phyloP scores from a whole-genome alignment of 2,797 vertebrate genomes.

The Pipistrellus kuhlii region DNA sequence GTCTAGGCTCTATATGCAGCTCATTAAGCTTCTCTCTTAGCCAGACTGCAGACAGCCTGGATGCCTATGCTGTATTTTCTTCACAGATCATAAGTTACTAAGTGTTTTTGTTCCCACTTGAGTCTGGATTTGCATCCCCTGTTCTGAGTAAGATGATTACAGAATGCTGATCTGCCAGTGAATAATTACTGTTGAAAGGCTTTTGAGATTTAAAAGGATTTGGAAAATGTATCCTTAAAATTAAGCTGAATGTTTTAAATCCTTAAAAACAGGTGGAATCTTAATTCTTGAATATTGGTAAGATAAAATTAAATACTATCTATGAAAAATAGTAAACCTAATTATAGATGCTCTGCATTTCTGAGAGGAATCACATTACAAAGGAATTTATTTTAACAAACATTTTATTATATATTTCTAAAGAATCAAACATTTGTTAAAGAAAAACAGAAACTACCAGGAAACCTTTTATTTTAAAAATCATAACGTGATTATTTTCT shows the following conservation, averaged over 20 bases:
- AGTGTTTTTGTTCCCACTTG: conserved; percentile 58
- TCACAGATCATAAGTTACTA: conserved; percentile 68
- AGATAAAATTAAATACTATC: conserved; percentile 50
- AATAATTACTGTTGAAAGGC: conserved; percentile 68
- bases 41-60: not conserved
- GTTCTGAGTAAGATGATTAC: conserved; percentile 66
- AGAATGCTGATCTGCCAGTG: conserved; percentile 61
- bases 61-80: conserved; percentile 54
- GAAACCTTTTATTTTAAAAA: conserved; percentile 52
- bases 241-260: conserved; percentile 50
- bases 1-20: not conserved
- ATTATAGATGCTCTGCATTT: conserved; percentile 35
- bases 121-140: conserved; percentile 55
- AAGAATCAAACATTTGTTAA: conserved; percentile 5
- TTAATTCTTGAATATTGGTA: conserved; percentile 24
- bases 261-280: not conserved
- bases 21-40: conserved; percentile 31
- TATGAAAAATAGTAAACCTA: conserved; percentile 32
- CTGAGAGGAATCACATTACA: conserved; percentile 40
- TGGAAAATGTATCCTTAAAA: conserved; percentile 70
- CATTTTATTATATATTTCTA: conserved; percentile 46
- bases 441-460: not conserved
- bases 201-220: conserved; percentile 66
- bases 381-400: conserved; percentile 57
- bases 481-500: not conserved